These are phyloP conservation scores for Pterocles orientalis DNA, from an alignment of 2,113 vertebrate species.

Conservation along the genomic window DNA sequence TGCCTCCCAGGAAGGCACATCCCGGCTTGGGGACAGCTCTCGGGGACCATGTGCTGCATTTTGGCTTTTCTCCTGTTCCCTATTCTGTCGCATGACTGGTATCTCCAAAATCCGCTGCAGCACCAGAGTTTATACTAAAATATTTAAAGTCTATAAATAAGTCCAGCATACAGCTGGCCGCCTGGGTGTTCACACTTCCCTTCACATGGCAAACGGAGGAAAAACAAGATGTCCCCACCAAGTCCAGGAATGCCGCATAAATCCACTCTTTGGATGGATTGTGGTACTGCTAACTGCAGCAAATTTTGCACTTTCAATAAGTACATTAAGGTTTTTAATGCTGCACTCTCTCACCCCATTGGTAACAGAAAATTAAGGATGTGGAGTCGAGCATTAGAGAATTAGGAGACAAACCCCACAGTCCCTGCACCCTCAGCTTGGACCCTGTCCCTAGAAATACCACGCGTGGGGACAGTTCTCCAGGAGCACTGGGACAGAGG, in stretches of 20 bases:
- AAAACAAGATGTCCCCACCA: accelerated
- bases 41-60: accelerated
- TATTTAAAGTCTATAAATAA: constrained; percentile 29
- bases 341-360: not conserved
- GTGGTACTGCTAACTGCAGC: not conserved
- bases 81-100: accelerated
- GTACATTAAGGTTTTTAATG: not conserved
- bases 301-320: not conserved
- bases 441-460: not conserved
- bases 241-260: not conserved
- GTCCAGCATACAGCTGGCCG: not conserved
- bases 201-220: not conserved
- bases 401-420: not conserved
- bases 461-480: not conserved
- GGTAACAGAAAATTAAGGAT: not conserved
- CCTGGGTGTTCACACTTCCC: not conserved
- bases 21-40: not conserved
- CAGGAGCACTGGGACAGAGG: accelerated
- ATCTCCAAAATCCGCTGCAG: not conserved
- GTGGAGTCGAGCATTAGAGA: accelerated
- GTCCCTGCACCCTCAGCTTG: not conserved
- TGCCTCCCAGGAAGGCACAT: not conserved
- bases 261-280: not conserved
- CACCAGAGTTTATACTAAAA: not conserved
- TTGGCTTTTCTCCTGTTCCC: not conserved